phyloP scores from a whole-genome alignment of 2,888 invertebrate species.

The Hemaris fuciformis region DNA sequence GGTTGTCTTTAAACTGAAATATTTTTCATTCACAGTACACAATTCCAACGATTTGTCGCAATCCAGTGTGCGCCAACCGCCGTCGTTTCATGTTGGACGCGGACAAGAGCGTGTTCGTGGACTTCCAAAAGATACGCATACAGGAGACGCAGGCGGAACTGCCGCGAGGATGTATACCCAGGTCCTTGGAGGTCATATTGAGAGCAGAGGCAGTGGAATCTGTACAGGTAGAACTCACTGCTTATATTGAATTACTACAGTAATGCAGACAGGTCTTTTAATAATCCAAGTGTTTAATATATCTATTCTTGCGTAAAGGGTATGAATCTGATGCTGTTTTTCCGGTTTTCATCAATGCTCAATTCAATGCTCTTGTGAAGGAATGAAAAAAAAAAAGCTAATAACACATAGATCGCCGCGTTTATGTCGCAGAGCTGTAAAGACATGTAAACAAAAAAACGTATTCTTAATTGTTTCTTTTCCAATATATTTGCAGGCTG shows the following conservation, averaged over 20 bases:
- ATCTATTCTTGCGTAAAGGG: no score
- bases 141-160: constrained; percentile 99
- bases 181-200: constrained; percentile 96
- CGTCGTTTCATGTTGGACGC: constrained; percentile 94
- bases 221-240: constrained; percentile 86
- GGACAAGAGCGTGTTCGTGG: constrained; percentile 96
- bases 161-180: constrained; percentile 97
- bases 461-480: no score
- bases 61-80: constrained; percentile 97
- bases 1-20: background rate
- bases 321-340: no score
- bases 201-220: constrained; percentile 98
- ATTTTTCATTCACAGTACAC: constrained; percentile 83
- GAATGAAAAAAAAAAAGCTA: no score
- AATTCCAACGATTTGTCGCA: constrained; percentile 97
- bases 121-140: constrained; percentile 98
- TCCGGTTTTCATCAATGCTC: no score
- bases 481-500: constrained; percentile 83
- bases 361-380: no score
- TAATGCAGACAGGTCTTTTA: no score
- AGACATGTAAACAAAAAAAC: no score
- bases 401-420: no score
- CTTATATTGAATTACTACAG: no score
- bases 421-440: no score
- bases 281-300: no score